Evolutionary conservation across 2,113 vertebrate genomes (phyloP), one percentile per base, ranked within the genome.

Genomic region (Lagenorhynchus albirostris): DNA sequence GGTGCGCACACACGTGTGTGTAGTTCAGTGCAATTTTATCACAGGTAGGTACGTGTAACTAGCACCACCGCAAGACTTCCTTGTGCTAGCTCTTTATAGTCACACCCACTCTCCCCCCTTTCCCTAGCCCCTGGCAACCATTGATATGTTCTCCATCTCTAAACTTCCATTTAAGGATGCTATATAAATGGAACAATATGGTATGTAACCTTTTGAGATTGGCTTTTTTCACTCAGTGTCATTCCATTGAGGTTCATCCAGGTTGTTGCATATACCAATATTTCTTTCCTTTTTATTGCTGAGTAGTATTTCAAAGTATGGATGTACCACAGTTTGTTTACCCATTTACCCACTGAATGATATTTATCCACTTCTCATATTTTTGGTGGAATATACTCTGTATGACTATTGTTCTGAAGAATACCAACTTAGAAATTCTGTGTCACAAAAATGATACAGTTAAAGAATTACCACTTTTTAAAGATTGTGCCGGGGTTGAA

Each of bases 141-240:
- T 62, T 67, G 33, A 68, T 90, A 33, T 74, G 6, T 25, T 94
- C 29, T 94, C 11, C 20, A 63, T 90, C 90, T 91, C 31, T 89
- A 41, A 84, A 92, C 50, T 91, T 96, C 33, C 25, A 83, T 94
- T 96, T 97, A 96, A 96, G 50, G 63, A 36, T 70, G 11, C 85
- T 79, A 77, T 89, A 33, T 77, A 89, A 95, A 47, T 83, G 62
- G 44, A 95, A 83, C 44, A 77, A 71, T 89, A 85, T 44, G 50
- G 8, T 80, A 47, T 86, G 26, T 83, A 89, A 63, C 14, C 44
- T 84, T 89, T 96, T 89, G 67, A 68, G 21, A 47, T 15, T 91
- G 82, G 6, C 3, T 68, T 58, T 92, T 96, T 86, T 82, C 50
- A 82, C 20, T 91, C 21, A n/a, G 14, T 17, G 2, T 89, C 88